Evolutionary conservation across 1,140 invertebrate species (phyloP).

Genomic region (Trachelipus rathkii): DNA sequence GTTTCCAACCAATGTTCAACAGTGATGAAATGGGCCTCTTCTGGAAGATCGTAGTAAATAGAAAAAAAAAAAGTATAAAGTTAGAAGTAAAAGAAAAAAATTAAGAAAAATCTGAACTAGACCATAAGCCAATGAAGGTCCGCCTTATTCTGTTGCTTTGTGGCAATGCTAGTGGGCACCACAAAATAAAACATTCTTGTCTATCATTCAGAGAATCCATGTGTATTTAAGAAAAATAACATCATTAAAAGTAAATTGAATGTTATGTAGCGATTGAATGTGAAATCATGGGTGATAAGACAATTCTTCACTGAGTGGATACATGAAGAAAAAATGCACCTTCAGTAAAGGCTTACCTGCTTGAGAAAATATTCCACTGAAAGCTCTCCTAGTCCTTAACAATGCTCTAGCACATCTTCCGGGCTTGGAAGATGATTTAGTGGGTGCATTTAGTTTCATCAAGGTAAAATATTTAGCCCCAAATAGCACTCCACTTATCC

Average conservation of each 20-base stretch:
- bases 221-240: constrained; percentile 4
- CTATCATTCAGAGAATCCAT: constrained; percentile 47
- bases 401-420: constrained; percentile 18
- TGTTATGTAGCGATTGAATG: constrained; percentile 5
- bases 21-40: too few species aligned
- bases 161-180: constrained; percentile 51
- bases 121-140: too few species aligned
- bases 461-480: too few species aligned
- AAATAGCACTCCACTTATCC: too few species aligned
- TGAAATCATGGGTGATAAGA: constrained; percentile 33
- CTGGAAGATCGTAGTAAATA: too few species aligned
- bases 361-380: constrained; percentile 3
- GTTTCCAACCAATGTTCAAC: too few species aligned
- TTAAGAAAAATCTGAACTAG: too few species aligned
- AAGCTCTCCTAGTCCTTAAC: neutral
- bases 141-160: constrained; percentile 52
- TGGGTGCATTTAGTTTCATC: neutral
- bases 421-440: neutral
- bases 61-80: too few species aligned
- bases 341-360: neutral
- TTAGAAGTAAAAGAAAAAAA: too few species aligned
- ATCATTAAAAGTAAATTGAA: neutral
- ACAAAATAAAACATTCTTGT: constrained; percentile 52
- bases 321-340: neutral
- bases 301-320: constrained; percentile 22